A percentile compares a stretch with the other conserved stretches of the same genome.
Conservation (phyloP, 2,113 vertebrate genomes). For the Actenoides hombroni region DNA sequence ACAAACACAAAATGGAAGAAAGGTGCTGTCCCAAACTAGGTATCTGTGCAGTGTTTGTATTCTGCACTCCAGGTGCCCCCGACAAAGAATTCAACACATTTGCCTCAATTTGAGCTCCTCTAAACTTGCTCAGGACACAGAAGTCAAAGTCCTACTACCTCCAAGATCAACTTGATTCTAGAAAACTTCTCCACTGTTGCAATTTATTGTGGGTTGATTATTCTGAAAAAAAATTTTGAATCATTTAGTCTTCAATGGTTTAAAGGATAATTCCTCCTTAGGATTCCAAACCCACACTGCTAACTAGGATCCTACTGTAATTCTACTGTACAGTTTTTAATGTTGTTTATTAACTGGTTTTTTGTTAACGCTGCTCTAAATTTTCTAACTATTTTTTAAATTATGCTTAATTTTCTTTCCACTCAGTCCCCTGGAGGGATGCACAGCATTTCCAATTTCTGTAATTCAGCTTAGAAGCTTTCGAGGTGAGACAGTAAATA, state of each 20-base stretch:
- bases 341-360: background rate
- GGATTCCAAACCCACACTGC: background rate
- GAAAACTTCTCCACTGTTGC: background rate
- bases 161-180: background rate
- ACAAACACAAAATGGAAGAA: background rate
- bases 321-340: background rate
- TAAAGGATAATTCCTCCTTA: background rate
- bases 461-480: background rate
- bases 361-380: background rate
- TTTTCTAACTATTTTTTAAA: background rate
- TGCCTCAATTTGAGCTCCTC: background rate
- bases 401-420: background rate
- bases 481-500: slow-evolving; percentile 36
- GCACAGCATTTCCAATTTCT: background rate
- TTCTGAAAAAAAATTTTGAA: background rate
- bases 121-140: background rate
- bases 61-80: background rate
- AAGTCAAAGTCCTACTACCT: background rate
- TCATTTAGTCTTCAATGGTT: background rate
- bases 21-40: background rate
- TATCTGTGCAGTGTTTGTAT: background rate
- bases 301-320: background rate
- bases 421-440: background rate
- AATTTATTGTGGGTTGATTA: accelerated
- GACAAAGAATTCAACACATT: background rate